A percentile compares a stretch with the other conserved stretches of the same genome.
These are phyloP conservation scores for Emydura subglobosa DNA, from an alignment of 2,113 vertebrate species.

Conservation along the genomic window DNA sequence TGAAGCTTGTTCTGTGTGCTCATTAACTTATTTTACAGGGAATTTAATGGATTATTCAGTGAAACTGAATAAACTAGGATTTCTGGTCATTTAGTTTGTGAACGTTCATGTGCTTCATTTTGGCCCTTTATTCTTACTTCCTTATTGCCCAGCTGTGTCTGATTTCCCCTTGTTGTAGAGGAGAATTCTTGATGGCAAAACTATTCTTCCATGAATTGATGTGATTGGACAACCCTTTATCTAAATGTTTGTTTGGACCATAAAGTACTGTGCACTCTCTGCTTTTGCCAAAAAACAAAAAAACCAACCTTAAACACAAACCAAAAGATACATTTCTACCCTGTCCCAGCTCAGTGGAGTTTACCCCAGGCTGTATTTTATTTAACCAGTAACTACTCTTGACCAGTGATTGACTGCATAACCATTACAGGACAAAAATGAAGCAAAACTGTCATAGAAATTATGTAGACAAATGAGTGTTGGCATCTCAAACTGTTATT, in stretches of 20 bases:
- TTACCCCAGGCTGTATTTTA: conserved; percentile 10
- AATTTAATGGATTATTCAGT: background rate
- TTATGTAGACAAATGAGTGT: conserved; percentile 52
- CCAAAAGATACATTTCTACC: background rate
- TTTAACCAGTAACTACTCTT: conserved; percentile 26
- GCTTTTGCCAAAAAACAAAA: conserved; percentile 57
- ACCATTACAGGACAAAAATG: conserved; percentile 52
- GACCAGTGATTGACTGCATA: conserved; percentile 24
- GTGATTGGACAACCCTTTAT: background rate
- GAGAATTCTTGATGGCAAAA: conserved; percentile 6
- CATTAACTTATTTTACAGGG: conserved; percentile 31
- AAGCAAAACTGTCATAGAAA: conserved; percentile 31
- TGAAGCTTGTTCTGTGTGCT: background rate
- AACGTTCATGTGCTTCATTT: conserved; percentile 33
- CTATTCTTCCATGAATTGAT: background rate
- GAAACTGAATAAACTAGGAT: background rate
- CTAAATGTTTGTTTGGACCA: background rate
- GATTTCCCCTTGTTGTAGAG: conserved; percentile 34
- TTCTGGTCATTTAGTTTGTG: background rate
- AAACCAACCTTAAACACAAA: background rate
- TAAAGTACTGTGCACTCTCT: background rate
- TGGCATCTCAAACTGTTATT: conserved; percentile 61
- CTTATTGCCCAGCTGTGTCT: conserved; percentile 15
- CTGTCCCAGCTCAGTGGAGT: background rate
- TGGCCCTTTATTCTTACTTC: conserved; percentile 2